Base-by-base conservation (phyloP, 2,888 invertebrate species). In the Dorcus parallelipipedus region DNA sequence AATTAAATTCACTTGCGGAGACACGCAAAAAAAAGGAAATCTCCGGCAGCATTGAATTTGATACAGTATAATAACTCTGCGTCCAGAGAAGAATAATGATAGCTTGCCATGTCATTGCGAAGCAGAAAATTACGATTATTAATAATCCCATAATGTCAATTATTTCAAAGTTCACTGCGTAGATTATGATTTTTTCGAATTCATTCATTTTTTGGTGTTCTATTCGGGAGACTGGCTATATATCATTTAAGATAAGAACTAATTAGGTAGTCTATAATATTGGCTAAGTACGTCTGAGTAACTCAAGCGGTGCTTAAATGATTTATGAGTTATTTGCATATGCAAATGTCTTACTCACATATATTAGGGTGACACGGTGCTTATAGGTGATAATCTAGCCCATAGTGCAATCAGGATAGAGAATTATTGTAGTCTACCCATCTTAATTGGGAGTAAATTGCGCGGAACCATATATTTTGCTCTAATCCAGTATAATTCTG, bases 301-400 rank as follows among this genome's bases (percentile, higher is more conserved):
- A 45, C 45, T 45, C 20, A 45, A 17, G 45, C 17, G 17, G 45
- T 23, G 45, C 45, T 9, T 45, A 45, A 45, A 61, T 52, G 54
- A 59, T 56, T 59, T 61, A 53, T 50, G 45, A 52, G 49, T 56
- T 59, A 61, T 59, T 62, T 62, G 61, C 60, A 62, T 63, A 63
- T 63, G 60, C 60, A 62, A 62, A 60, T 60, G 14, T n/a, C 33
- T 39, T 52, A 38, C 45, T 56, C 52, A 52, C 51, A 51, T 23
- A 54, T 43, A 54, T 50, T 50, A 58, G 41, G 43, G 39, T 52
- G 49, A 39, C 47, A 47, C 48, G 49, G 42, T 40, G 42, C 39
- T 54, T 10, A 45, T 62, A 64, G 64, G 64, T 62, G 64, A 57
- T 62, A 64, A 64, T 64, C 64, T 62, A 52, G 56, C 59, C 59